Conservation (phyloP, 1,140 invertebrate species). For the Plutomurus gul region DNA sequence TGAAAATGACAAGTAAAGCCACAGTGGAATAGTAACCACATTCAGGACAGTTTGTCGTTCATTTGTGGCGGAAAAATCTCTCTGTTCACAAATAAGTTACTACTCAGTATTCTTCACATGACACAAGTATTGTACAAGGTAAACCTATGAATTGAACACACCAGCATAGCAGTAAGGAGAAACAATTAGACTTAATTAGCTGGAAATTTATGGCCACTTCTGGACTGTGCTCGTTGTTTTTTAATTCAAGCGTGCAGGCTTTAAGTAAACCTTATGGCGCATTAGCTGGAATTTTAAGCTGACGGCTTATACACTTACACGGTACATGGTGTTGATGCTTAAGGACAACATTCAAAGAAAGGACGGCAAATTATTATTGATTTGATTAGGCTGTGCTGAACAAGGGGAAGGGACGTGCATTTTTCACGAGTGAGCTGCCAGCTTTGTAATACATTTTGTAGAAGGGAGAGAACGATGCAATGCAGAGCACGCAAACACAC, state of each 20-base stretch:
- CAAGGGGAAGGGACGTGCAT: conserved; percentile 5
- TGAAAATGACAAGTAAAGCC: too few species aligned
- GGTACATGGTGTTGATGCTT: neutral
- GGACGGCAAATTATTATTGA: conserved; percentile 3
- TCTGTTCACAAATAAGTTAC: too few species aligned
- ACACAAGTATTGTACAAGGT: neutral
- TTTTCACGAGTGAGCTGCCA: conserved; percentile 4
- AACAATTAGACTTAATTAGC: conserved; percentile 28
- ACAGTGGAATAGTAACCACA: too few species aligned
- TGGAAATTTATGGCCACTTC: conserved; percentile 15
- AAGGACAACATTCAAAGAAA: neutral
- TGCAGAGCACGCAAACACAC: too few species aligned
- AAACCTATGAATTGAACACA: neutral
- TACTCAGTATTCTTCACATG: too few species aligned
- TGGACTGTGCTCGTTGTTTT: neutral
- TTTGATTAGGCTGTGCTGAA: conserved; percentile 18
- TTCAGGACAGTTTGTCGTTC: too few species aligned
- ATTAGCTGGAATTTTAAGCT: conserved; percentile 9
- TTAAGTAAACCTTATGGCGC: too few species aligned
- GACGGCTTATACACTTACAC: neutral
- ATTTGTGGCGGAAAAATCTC: too few species aligned
- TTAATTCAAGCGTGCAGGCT: conserved; percentile 16
- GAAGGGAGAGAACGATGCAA: neutral
- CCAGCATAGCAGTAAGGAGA: neutral
- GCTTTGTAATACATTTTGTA: neutral